phyloP scores from a whole-genome alignment of 2,797 vertebrate species.

The Yasuhikotakia modesta region DNA sequence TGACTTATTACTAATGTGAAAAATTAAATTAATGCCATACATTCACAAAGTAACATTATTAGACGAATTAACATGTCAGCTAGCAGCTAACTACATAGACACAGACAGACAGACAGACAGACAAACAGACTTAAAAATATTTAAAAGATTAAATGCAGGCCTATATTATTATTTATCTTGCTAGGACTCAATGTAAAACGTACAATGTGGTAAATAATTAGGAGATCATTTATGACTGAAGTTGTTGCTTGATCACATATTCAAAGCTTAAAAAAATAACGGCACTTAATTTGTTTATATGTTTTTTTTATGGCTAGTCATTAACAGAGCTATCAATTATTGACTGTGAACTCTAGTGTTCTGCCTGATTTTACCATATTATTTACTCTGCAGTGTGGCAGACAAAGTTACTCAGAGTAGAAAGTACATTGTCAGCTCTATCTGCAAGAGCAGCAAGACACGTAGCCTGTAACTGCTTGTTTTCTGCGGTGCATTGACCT shows the following conservation, averaged over 20 bases:
- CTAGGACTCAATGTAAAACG: too few species aligned
- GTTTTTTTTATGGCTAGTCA: constrained; percentile 54
- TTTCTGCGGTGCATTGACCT: constrained; percentile 18
- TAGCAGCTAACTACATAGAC: too few species aligned
- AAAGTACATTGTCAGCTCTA: constrained; percentile 20
- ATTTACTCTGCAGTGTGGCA: constrained; percentile 64
- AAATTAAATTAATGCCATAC: too few species aligned
- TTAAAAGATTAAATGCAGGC: background rate
- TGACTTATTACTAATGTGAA: background rate
- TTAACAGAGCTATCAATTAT: constrained; percentile 69
- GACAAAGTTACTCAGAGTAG: constrained; percentile 59
- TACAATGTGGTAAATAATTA: too few species aligned
- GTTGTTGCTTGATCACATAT: background rate
- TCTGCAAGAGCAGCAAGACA: constrained; percentile 46
- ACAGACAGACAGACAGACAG: too few species aligned
- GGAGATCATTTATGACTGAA: background rate
- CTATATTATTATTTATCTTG: background rate
- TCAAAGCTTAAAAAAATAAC: constrained; percentile 39
- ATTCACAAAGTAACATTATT: constrained; percentile 40
- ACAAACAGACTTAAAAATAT: too few species aligned
- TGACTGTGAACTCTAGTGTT: constrained; percentile 64
- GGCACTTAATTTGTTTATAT: constrained; percentile 36
- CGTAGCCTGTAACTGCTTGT: constrained; percentile 41
- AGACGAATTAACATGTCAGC: background rate
- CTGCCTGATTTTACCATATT: constrained; percentile 60